Conservation (phyloP, 2,888 invertebrate genomes). For the Euplagia quadripunctaria region DNA sequence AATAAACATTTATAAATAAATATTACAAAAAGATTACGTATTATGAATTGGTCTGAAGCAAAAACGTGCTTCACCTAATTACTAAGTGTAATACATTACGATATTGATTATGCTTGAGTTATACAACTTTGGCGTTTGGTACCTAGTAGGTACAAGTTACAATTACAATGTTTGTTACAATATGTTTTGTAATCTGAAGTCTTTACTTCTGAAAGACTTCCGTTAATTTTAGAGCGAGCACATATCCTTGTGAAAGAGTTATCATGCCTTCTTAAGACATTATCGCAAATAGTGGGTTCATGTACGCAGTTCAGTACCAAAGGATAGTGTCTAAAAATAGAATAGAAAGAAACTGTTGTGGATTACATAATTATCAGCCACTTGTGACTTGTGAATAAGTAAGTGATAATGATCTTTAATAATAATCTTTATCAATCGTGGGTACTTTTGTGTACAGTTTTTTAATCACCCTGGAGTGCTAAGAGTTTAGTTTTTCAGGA, state of each 20-base stretch:
- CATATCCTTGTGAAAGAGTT: neutral
- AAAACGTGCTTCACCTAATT: slow-evolving; percentile 36
- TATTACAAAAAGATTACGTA: slow-evolving; percentile 15
- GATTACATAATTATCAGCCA: too few relatives aligned
- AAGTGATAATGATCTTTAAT: too few relatives aligned
- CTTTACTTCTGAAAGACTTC: neutral
- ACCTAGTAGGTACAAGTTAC: slow-evolving; percentile 8
- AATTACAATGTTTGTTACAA: slow-evolving; percentile 11
- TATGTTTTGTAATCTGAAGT: slow-evolving; percentile 22
- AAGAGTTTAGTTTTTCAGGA: too few relatives aligned
- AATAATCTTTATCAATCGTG: too few relatives aligned
- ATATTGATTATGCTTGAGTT: slow-evolving; percentile 49
- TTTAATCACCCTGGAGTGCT: too few relatives aligned
- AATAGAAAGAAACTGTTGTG: too few relatives aligned
- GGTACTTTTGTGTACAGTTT: too few relatives aligned
- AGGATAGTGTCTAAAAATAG: too few relatives aligned
- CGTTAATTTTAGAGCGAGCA: neutral
- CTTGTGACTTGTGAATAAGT: too few relatives aligned
- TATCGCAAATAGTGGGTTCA: too few relatives aligned
- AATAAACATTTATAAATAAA: slow-evolving; percentile 10
- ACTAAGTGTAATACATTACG: slow-evolving; percentile 54
- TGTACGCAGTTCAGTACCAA: too few relatives aligned
- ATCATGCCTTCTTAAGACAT: neutral
- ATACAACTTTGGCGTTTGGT: slow-evolving; percentile 44
- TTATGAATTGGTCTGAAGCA: slow-evolving; percentile 17